A percentile compares a stretch with the other conserved stretches of the same genome.
phyloP scores from a whole-genome alignment of 1,140 invertebrate species.

The Lithobius niger region DNA sequence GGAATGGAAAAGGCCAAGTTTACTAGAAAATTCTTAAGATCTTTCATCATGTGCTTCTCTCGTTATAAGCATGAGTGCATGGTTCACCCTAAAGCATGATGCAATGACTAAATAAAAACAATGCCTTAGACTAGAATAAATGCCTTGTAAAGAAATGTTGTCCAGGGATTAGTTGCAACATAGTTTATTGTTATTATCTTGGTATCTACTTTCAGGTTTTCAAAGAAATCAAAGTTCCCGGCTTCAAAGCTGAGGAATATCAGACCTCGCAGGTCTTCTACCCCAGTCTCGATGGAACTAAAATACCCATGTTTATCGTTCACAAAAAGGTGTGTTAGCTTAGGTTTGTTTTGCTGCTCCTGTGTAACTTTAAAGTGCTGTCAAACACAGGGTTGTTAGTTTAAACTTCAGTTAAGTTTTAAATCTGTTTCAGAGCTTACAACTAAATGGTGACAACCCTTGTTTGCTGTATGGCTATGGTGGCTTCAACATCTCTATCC shows the following conservation, averaged over 20 bases:
- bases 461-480: slow-evolving; percentile 92
- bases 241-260: slow-evolving; percentile 66
- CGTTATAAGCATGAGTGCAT: too few relatives aligned
- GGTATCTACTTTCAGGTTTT: slow-evolving; percentile 46
- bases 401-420: background rate
- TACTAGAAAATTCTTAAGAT: too few relatives aligned
- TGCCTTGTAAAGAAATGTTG: too few relatives aligned
- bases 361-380: background rate
- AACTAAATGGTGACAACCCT: slow-evolving; percentile 52
- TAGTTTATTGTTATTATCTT: too few relatives aligned
- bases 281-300: slow-evolving; percentile 83
- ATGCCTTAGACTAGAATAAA: too few relatives aligned
- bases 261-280: slow-evolving; percentile 88
- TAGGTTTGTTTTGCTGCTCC: slow-evolving; percentile 5
- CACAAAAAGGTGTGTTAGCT: slow-evolving; percentile 53
- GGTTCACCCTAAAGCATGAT: too few relatives aligned
- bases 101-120: too few relatives aligned
- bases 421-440: slow-evolving; percentile 35
- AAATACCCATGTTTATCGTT: slow-evolving; percentile 95
- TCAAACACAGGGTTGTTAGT: background rate
- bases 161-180: too few relatives aligned
- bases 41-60: too few relatives aligned
- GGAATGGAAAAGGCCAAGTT: too few relatives aligned
- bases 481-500: slow-evolving; percentile 86
- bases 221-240: slow-evolving; percentile 66